Evolutionary conservation across 2,888 invertebrate genomes (phyloP).

Genomic region (Drosophila dives): DNA sequence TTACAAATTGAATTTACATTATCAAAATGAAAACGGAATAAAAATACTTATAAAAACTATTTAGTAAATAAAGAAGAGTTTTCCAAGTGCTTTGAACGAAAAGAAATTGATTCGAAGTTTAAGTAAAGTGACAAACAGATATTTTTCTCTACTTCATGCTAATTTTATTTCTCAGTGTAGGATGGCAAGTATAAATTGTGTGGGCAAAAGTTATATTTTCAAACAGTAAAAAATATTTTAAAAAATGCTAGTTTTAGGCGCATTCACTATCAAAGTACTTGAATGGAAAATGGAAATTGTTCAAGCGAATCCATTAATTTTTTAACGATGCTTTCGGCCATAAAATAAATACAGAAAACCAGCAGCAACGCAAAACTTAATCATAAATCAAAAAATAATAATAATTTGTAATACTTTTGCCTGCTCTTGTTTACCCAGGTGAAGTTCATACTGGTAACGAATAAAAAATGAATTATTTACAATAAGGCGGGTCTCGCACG

Average conservation of each 20-base stretch:
- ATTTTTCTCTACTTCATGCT: background rate
- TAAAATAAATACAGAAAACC: constrained; percentile 35
- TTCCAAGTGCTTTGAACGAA: background rate
- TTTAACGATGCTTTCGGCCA: constrained; percentile 32
- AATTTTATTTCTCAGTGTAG: background rate
- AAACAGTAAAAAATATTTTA: background rate
- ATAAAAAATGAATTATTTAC: constrained; percentile 62
- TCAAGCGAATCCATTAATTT: constrained; percentile 32
- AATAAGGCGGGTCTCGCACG: constrained; percentile 14
- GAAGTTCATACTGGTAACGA: constrained; percentile 49
- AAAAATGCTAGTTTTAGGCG: background rate
- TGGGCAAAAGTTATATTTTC: background rate
- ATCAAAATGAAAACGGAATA: background rate
- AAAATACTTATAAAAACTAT: background rate
- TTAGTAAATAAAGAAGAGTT: background rate
- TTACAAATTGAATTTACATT: background rate
- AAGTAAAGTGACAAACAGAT: background rate
- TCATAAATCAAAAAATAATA: constrained; percentile 55
- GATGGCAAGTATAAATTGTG: background rate
- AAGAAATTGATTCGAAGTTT: background rate
- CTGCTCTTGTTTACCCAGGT: constrained; percentile 47
- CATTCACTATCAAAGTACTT: background rate
- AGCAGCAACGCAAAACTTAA: constrained; percentile 30
- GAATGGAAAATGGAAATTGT: constrained; percentile 2
- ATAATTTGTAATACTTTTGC: constrained; percentile 39